Conservation (phyloP, 2,113 vertebrate genomes). For the Sinocyclocheilus maitianheensis region DNA sequence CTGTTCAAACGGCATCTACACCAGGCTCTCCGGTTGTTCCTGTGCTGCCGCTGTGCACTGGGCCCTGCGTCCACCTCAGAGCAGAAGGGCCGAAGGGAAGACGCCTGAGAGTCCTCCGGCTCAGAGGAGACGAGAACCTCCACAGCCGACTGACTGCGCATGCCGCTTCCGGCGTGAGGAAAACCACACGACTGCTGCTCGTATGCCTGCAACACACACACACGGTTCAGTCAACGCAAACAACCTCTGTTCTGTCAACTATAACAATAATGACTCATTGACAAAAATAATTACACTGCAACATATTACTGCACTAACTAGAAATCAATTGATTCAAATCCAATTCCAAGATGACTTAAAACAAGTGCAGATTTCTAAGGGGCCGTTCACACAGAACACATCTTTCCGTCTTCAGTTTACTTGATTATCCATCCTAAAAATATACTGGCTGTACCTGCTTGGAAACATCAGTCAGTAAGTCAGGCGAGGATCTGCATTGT, state of each 20-base stretch:
- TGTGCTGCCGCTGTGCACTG: not conserved
- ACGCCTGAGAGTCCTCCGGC: conserved; percentile 65
- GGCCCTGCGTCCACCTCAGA: conserved; percentile 41
- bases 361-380: too few species aligned
- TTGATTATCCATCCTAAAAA: too few species aligned
- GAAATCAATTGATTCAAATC: too few species aligned
- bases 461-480: too few species aligned
- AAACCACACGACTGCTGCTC: conserved; percentile 46
- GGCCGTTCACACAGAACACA: too few species aligned
- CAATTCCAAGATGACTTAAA: too few species aligned
- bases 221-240: not conserved
- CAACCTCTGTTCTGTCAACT: not conserved
- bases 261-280: too few species aligned
- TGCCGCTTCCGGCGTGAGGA: conserved; percentile 40
- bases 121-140: conserved; percentile 67
- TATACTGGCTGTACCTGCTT: too few species aligned
- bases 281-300: too few species aligned
- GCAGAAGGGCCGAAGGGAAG: conserved; percentile 59
- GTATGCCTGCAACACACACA: conserved; percentile 37
- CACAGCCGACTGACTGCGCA: conserved; percentile 68
- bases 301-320: too few species aligned
- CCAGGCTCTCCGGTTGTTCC: not conserved
- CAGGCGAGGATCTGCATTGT: too few species aligned
- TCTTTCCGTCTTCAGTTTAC: too few species aligned
- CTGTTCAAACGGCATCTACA: not conserved